These are phyloP conservation scores for Pangasianodon hypophthalmus DNA, from an alignment of 2,113 vertebrate species.

Conservation along the genomic window DNA sequence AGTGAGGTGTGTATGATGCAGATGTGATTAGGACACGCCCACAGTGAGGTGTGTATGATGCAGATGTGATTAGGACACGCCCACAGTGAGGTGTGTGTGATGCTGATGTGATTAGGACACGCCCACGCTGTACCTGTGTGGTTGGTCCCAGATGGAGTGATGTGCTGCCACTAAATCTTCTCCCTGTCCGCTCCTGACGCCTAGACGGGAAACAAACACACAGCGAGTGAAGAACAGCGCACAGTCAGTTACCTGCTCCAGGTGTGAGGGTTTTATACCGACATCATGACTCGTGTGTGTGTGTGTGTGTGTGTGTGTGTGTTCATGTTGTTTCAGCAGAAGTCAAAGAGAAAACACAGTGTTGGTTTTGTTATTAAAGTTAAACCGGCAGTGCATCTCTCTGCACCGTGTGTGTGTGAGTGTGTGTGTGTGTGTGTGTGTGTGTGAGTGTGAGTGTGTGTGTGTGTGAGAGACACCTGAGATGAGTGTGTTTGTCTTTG, in stretches of 20 bases:
- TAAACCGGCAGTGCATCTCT: neutral
- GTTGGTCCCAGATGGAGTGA: slow-evolving; percentile 8
- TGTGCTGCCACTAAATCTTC: slow-evolving; percentile 2
- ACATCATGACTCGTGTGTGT: neutral
- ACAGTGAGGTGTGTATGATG: too few species aligned
- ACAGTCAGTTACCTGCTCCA: neutral
- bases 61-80: too few species aligned
- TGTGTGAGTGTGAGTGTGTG: neutral
- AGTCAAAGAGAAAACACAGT: neutral
- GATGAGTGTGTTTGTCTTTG: neutral
- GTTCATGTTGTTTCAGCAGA: neutral
- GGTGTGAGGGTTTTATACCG: neutral
- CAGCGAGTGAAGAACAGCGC: neutral
- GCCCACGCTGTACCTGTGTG: slow-evolving; percentile 37
- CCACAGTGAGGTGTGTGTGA: too few species aligned
- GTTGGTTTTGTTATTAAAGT: neutral
- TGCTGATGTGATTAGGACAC: too few species aligned
- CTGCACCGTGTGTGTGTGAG: neutral
- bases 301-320: neutral
- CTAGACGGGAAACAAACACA: slow-evolving; percentile 21
- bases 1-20: too few species aligned
- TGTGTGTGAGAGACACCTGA: slow-evolving; percentile 14
- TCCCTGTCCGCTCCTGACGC: neutral
- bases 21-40: too few species aligned
- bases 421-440: neutral